These are phyloP conservation scores for Drosophila baimaii DNA, from an alignment of 1,140 invertebrate genomes.

Conservation along the genomic window DNA sequence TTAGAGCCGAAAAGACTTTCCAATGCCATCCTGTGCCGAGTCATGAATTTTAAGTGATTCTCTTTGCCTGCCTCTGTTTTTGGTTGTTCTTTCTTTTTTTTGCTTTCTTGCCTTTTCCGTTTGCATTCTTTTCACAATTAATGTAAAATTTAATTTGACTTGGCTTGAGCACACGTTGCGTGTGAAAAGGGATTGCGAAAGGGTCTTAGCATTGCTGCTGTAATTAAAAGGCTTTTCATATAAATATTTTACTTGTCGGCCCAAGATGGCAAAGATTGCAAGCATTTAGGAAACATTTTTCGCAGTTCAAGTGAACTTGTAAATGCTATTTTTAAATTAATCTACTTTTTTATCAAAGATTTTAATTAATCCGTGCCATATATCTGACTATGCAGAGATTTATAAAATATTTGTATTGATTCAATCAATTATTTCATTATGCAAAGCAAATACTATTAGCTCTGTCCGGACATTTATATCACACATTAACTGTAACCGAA, in stretches of 20 bases:
- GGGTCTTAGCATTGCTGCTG: constrained; percentile 22
- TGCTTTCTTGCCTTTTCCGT: constrained; percentile 26
- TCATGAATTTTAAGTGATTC: constrained; percentile 78
- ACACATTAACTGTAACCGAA: constrained; percentile 23
- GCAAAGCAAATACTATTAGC: constrained; percentile 32
- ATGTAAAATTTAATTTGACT: constrained; percentile 62
- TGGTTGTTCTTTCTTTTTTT: constrained; percentile 3
- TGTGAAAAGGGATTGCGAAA: constrained; percentile 42
- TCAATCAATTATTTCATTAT: constrained; percentile 37
- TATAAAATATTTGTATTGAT: constrained; percentile 7
- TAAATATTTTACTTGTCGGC: constrained; percentile 43
- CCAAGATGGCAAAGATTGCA: constrained; percentile 8
- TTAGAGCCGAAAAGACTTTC: constrained; percentile 54
- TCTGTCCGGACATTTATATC: constrained; percentile 19
- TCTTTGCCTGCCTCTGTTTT: constrained; percentile 19
- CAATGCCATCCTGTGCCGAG: constrained; percentile 54
- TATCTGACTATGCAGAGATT: not conserved
- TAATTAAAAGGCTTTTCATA: constrained; percentile 45
- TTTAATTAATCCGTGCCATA: constrained; percentile 9
- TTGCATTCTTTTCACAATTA: constrained; percentile 54
- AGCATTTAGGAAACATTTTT: constrained; percentile 8
- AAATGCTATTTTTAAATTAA: not conserved
- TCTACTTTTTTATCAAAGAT: not conserved
- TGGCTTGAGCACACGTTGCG: constrained; percentile 50
- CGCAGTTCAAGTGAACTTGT: not conserved